Conservation (phyloP, 2,797 vertebrate genomes). For the Falco biarmicus region DNA sequence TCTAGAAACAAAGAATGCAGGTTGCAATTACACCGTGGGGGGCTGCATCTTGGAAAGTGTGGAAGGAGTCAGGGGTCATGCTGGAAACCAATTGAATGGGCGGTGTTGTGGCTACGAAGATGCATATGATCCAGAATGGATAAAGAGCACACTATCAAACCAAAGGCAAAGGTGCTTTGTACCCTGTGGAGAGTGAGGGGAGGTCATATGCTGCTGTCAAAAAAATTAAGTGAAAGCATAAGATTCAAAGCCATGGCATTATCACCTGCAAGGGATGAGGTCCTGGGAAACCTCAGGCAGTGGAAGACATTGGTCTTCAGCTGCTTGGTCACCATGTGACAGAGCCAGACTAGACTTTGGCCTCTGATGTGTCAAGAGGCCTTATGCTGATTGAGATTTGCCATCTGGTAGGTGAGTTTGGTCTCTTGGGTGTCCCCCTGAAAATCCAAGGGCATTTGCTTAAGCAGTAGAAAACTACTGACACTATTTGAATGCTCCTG, state of each 20-base stretch:
- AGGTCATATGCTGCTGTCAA: not conserved
- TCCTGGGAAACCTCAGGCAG: not conserved
- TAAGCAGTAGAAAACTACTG: not conserved
- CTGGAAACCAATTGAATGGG: not conserved
- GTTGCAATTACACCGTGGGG: not conserved
- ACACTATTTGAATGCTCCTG: not conserved
- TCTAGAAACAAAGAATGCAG: not conserved
- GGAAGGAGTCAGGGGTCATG: not conserved
- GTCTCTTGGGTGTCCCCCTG: not conserved
- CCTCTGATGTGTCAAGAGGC: not conserved
- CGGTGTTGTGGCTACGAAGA: not conserved
- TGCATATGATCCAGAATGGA: not conserved
- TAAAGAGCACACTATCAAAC: not conserved
- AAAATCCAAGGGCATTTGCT: not conserved
- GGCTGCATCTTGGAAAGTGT: not conserved
- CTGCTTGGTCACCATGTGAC: not conserved
- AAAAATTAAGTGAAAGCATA: not conserved
- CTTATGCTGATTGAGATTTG: fast-evolving
- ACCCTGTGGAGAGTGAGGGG: not conserved
- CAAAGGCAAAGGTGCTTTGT: not conserved
- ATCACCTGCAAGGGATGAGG: not conserved
- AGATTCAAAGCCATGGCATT: not conserved
- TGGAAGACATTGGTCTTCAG: not conserved
- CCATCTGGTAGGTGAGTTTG: not conserved
- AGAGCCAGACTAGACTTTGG: not conserved